Conservation (phyloP, 2,113 vertebrate species). For the Leucosticte australis region DNA sequence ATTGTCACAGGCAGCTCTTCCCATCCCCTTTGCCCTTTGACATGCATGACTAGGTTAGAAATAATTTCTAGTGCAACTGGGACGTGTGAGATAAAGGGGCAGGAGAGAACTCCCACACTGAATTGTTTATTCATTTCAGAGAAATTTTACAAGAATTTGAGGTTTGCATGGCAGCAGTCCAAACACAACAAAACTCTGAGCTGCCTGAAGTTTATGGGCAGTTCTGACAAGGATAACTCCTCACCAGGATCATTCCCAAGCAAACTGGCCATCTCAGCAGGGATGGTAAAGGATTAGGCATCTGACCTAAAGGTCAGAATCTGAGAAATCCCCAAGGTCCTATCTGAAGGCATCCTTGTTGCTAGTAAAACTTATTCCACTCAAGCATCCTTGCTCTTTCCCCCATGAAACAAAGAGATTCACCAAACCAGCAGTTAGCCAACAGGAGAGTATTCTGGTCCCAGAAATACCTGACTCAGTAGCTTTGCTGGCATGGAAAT, state of each 20-base stretch:
- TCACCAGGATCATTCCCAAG: not conserved
- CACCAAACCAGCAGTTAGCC: not conserved
- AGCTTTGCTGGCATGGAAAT: not conserved
- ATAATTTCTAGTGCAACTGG: not conserved
- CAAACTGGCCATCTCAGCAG: not conserved
- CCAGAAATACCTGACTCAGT: not conserved
- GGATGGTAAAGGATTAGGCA: not conserved
- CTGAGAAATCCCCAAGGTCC: not conserved
- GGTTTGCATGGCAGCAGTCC: not conserved
- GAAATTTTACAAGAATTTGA: not conserved
- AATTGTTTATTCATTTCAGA: not conserved
- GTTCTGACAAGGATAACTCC: not conserved
- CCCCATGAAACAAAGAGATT: not conserved
- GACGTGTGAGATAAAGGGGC: not conserved
- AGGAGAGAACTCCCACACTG: not conserved
- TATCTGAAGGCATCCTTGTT: not conserved
- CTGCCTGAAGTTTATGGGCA: not conserved
- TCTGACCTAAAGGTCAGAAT: not conserved
- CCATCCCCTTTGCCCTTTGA: not conserved
- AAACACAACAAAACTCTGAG: not conserved
- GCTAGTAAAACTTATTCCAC: not conserved
- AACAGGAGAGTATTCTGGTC: not conserved
- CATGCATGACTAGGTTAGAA: not conserved
- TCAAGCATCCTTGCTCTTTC: not conserved
- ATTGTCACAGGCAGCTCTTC: not conserved